phyloP scores from a whole-genome alignment of 64 coral and sea anemone genomes.

The Pocillopora verrucosa region DNA sequence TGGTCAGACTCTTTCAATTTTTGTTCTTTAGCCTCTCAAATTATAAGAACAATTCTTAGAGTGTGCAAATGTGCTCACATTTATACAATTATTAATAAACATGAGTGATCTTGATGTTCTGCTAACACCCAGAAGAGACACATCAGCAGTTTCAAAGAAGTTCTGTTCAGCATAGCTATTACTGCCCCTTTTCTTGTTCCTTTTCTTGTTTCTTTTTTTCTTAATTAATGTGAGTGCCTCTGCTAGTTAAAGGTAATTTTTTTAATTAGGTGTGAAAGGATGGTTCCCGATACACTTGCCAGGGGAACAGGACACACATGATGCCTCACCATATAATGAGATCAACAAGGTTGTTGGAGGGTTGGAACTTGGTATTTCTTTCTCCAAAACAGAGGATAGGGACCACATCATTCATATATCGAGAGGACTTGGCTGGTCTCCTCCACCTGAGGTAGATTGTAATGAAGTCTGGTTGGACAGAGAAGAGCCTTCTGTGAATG shows the following conservation, averaged over 20 bases:
- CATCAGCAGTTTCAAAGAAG: no score
- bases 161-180: no score
- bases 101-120: no score
- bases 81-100: neutral
- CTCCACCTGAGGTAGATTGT: constrained; percentile 59
- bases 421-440: constrained; percentile 83
- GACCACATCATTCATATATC: constrained; percentile 69
- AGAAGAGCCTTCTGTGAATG: neutral
- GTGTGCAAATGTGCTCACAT: neutral
- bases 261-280: constrained; percentile 52
- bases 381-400: constrained; percentile 68
- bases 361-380: constrained; percentile 74
- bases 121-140: no score
- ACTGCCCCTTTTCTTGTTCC: no score
- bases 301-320: neutral
- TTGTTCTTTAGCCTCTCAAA: neutral
- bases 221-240: neutral
- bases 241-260: neutral
- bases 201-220: neutral
- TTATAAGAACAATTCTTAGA: neutral
- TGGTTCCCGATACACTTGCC: constrained; percentile 47
- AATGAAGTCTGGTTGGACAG: constrained; percentile 42
- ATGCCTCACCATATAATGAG: neutral
- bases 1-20: neutral
- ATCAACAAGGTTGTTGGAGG: constrained; percentile 59